These are phyloP conservation scores for Tupiocoris notatus DNA, from an alignment of 2,888 invertebrate species.

Conservation along the genomic window DNA sequence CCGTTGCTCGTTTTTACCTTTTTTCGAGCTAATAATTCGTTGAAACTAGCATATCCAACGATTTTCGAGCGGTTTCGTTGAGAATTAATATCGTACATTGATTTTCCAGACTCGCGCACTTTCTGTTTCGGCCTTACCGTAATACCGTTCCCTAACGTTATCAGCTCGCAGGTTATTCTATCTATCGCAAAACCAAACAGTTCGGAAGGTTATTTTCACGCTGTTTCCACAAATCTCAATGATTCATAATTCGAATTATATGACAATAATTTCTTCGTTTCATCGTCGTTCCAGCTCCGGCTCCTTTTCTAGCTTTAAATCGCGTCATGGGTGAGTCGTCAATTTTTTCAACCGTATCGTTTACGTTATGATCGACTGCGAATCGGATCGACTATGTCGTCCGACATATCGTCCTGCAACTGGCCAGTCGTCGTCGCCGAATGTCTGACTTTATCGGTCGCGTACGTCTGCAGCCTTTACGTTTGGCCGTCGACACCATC, in stretches of 20 bases:
- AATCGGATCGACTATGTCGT: background rate
- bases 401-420: background rate
- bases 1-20: too few species aligned
- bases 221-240: too few species aligned
- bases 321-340: background rate
- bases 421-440: constrained; percentile 60
- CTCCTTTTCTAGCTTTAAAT: background rate
- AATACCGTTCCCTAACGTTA: background rate
- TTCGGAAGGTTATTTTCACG: background rate
- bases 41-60: too few species aligned
- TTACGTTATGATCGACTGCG: background rate
- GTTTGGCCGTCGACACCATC: constrained; percentile 70
- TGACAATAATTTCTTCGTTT: too few species aligned
- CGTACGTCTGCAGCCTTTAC: constrained; percentile 84
- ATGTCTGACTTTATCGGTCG: constrained; percentile 72
- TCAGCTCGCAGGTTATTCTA: background rate
- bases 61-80: too few species aligned
- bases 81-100: too few species aligned
- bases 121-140: background rate
- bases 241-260: too few species aligned
- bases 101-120: background rate
- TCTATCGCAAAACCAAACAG: background rate
- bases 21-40: too few species aligned
- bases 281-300: background rate
- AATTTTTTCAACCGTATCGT: too few species aligned